phyloP scores from a whole-genome alignment of 2,113 vertebrate species.

The Leptodactylus fuscus region DNA sequence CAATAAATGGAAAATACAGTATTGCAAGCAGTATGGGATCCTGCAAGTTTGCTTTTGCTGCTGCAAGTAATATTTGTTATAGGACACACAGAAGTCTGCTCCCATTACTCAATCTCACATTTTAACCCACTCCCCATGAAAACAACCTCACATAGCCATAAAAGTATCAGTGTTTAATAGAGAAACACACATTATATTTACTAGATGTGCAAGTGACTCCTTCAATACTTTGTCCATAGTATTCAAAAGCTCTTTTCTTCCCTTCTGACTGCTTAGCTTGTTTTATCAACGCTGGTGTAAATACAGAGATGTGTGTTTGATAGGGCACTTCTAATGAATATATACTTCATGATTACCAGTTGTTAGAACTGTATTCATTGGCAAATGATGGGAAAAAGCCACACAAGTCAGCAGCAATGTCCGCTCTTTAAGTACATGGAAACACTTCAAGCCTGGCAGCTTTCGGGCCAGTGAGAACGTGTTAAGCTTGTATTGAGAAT shows the following conservation, averaged over 20 bases:
- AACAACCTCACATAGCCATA: not conserved
- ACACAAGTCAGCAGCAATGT: constrained; percentile 47
- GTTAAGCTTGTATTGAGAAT: constrained; percentile 31
- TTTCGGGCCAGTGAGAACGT: constrained; percentile 4
- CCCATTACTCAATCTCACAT: not conserved
- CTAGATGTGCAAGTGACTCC: not conserved
- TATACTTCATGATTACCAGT: constrained; percentile 17
- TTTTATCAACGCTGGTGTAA: not conserved
- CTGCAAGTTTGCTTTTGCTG: too few species aligned
- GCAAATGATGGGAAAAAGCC: constrained; percentile 7
- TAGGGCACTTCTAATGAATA: constrained; percentile 34
- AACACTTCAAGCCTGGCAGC: constrained; percentile 28
- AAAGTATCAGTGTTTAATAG: constrained; percentile 17
- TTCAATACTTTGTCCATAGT: constrained; percentile 10
- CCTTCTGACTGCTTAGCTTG: constrained; percentile 18
- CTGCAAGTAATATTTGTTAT: too few species aligned
- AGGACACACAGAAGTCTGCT: not conserved
- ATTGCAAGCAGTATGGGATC: too few species aligned
- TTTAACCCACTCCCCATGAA: not conserved
- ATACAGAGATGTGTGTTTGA: constrained; percentile 4
- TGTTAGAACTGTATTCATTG: constrained; percentile 35
- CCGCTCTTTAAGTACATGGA: constrained; percentile 48
- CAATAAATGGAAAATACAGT: too few species aligned
- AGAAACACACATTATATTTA: constrained; percentile 10
- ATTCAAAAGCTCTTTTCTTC: constrained; percentile 25